Evolutionary conservation across 1,140 invertebrate species (phyloP).

Genomic region (Meloidogyne floridensis): DNA sequence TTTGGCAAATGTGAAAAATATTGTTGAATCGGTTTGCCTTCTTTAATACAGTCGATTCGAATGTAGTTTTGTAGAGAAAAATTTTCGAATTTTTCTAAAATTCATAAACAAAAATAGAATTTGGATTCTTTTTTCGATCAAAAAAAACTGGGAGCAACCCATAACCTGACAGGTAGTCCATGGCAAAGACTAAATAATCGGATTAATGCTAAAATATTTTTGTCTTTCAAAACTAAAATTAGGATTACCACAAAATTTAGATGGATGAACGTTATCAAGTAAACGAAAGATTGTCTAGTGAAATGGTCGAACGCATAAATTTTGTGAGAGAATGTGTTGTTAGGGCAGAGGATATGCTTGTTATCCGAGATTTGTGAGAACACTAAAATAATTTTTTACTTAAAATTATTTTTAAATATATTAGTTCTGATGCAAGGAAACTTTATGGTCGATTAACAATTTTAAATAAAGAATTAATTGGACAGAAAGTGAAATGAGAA

Average conservation of each 20-base stretch:
- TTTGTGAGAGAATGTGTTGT: constrained; percentile 51
- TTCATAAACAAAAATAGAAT: too few species aligned
- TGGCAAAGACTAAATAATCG: too few species aligned
- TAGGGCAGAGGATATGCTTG: constrained; percentile 48
- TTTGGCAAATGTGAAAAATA: constrained; percentile 23
- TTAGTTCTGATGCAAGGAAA: constrained; percentile 39
- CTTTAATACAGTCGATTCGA: not conserved
- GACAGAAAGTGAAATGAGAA: constrained; percentile 26
- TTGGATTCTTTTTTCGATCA: too few species aligned
- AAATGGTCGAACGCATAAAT: constrained; percentile 51
- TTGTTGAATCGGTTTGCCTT: constrained; percentile 24
- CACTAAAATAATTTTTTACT: not conserved
- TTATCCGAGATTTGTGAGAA: constrained; percentile 36
- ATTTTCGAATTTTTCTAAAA: too few species aligned
- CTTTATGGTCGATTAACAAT: constrained; percentile 49
- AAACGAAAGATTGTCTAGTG: constrained; percentile 44
- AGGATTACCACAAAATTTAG: constrained; percentile 27
- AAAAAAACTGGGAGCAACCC: too few species aligned
- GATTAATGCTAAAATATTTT: too few species aligned
- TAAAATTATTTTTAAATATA: not conserved
- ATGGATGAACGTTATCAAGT: constrained; percentile 52
- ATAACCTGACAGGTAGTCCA: too few species aligned
- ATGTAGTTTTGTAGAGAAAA: too few species aligned
- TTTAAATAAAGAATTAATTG: constrained; percentile 46
- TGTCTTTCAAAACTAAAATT: constrained; percentile 13